phyloP scores from a whole-genome alignment of 2,113 vertebrate genomes.

The Pedionomus torquatus region DNA sequence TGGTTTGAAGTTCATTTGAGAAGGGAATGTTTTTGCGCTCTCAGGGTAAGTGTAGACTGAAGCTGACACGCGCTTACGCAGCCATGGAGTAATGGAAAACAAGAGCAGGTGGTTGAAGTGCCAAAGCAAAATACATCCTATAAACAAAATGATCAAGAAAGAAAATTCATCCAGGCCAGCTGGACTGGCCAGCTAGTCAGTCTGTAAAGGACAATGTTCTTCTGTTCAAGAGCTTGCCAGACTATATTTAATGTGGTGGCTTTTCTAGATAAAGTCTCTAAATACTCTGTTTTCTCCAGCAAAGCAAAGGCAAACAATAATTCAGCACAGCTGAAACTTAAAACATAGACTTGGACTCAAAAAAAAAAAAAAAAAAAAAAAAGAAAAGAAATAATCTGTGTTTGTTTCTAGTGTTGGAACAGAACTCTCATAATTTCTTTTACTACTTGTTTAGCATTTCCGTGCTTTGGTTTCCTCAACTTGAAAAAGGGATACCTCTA shows the following conservation, averaged over 20 bases:
- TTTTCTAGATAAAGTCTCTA: not conserved
- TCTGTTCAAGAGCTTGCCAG: not conserved
- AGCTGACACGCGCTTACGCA: not conserved
- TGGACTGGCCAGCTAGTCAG: not conserved
- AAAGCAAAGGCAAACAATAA: not conserved
- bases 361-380: too few relatives aligned
- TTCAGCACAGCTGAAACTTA: not conserved
- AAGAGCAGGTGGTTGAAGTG: constrained; percentile 37
- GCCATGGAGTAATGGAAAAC: not conserved
- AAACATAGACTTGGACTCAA: not conserved
- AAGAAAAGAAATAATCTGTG: too few relatives aligned
- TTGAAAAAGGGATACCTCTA: not conserved
- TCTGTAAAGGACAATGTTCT: not conserved
- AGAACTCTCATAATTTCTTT: not conserved
- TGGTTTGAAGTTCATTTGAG: not conserved
- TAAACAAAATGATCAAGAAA: constrained; percentile 16
- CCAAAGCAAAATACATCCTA: constrained; percentile 21
- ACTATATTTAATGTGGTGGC: not conserved
- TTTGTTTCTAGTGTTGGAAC: not conserved
- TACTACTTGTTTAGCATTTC: not conserved
- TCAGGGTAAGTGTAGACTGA: not conserved
- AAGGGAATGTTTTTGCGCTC: not conserved
- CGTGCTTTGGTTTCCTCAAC: not conserved
- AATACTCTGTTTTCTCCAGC: not conserved
- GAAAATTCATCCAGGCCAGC: constrained; percentile 34